Conservation (phyloP, 2,797 vertebrate species). For the Clarias platycephalus region DNA sequence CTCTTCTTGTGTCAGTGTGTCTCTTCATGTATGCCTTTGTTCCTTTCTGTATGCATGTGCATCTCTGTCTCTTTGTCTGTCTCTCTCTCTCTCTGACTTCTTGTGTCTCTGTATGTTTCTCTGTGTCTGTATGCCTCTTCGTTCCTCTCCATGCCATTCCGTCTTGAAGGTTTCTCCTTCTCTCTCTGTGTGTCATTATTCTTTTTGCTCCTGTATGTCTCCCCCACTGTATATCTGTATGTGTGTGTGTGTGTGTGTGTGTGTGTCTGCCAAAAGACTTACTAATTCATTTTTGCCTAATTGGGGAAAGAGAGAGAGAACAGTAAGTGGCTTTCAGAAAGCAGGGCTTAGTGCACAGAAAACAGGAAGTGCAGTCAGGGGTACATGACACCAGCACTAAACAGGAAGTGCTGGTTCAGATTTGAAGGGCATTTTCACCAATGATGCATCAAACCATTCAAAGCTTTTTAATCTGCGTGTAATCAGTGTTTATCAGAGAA, state of each 20-base stretch:
- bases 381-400: background rate
- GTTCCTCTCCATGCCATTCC: background rate
- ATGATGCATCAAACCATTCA: background rate
- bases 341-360: background rate
- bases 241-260: background rate
- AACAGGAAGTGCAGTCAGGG: constrained; percentile 20
- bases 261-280: background rate
- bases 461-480: background rate
- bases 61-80: background rate
- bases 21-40: background rate
- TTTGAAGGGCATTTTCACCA: background rate
- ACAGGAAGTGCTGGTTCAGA: constrained; percentile 22
- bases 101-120: background rate
- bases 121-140: background rate
- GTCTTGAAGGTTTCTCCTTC: too few relatives aligned
- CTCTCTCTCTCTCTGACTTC: too few relatives aligned
- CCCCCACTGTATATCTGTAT: background rate
- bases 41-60: too few relatives aligned
- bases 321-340: background rate
- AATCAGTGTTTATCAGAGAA: background rate
- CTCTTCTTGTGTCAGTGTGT: background rate
- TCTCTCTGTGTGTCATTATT: background rate
- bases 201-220: background rate
- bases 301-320: background rate
- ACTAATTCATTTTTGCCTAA: background rate